Percentiles rank a stretch among this genome's conserved stretches.
phyloP scores from a whole-genome alignment of 2,888 invertebrate genomes.

The Allygus modestus region DNA sequence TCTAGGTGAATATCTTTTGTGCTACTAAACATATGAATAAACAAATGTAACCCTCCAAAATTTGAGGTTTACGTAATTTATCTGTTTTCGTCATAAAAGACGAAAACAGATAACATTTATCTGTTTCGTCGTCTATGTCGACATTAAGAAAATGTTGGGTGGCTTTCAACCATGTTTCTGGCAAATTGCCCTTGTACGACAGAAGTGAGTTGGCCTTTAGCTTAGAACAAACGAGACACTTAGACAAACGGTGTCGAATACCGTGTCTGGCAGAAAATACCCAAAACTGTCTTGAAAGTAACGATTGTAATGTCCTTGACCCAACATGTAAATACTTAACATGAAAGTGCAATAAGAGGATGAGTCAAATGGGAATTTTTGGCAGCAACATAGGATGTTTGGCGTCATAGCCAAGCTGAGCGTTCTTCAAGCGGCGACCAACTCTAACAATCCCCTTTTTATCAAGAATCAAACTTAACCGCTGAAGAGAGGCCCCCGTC shows the following conservation, averaged over 20 bases:
- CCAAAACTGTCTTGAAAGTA: slow-evolving; percentile 53
- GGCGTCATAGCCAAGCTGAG: not conserved
- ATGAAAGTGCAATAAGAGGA: slow-evolving; percentile 63
- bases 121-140: slow-evolving; percentile 70
- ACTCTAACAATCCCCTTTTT: slow-evolving; percentile 55
- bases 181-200: slow-evolving; percentile 17
- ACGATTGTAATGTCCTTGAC: slow-evolving; percentile 32
- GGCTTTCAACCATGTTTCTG: not conserved
- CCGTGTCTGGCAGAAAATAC: slow-evolving; percentile 41
- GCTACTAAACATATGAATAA: slow-evolving; percentile 70
- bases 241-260: not conserved
- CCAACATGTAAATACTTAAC: slow-evolving; percentile 59
- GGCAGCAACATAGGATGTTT: slow-evolving; percentile 62
- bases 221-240: slow-evolving; percentile 42
- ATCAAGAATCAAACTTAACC: slow-evolving; percentile 58
- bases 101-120: slow-evolving; percentile 59
- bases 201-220: not conserved
- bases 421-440: slow-evolving; percentile 63
- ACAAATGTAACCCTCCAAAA: slow-evolving; percentile 69
- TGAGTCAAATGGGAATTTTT: slow-evolving; percentile 58
- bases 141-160: slow-evolving; percentile 42
- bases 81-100: slow-evolving; percentile 68
- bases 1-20: slow-evolving; percentile 72
- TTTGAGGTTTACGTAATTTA: slow-evolving; percentile 64
- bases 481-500: not conserved